Evolutionary conservation across 2,797 vertebrate genomes (phyloP).

Genomic region (Glossophaga mutica): DNA sequence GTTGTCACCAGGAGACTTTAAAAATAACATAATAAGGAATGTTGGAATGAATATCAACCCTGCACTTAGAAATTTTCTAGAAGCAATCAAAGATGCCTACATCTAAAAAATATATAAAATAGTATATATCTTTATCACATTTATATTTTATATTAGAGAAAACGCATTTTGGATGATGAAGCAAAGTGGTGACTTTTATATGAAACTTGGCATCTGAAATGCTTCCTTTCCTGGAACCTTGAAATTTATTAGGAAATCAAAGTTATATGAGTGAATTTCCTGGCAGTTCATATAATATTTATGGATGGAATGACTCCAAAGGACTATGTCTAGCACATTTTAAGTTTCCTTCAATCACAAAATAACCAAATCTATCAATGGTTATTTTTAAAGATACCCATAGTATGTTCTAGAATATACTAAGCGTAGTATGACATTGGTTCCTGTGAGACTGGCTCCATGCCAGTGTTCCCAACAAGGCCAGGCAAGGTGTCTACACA

Average conservation of each 20-base stretch:
- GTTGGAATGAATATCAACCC: too few relatives aligned
- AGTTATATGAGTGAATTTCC: slow-evolving; percentile 17
- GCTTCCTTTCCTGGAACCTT: slow-evolving; percentile 43
- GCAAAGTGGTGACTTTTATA: neutral
- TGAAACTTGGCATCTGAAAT: slow-evolving; percentile 30
- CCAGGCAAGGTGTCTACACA: neutral
- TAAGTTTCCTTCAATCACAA: slow-evolving; percentile 10
- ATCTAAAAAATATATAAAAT: neutral
- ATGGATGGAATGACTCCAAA: slow-evolving; percentile 33
- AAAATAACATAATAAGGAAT: too few relatives aligned
- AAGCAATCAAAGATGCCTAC: too few relatives aligned
- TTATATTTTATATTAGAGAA: slow-evolving; percentile 48
- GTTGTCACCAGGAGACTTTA: neutral
- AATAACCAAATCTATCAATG: neutral
- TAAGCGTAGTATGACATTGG: neutral
- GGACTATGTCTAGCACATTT: slow-evolving; percentile 25
- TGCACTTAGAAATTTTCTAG: too few relatives aligned
- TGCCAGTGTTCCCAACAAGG: neutral
- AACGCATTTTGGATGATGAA: neutral
- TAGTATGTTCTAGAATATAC: neutral
- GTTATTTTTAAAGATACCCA: neutral
- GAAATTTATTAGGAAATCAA: slow-evolving; percentile 32
- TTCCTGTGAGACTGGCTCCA: neutral
- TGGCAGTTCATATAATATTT: slow-evolving; percentile 47
- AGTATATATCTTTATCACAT: neutral